These are phyloP conservation scores for Atta colombica DNA, from an alignment of 1,140 invertebrate genomes.

Conservation along the genomic window DNA sequence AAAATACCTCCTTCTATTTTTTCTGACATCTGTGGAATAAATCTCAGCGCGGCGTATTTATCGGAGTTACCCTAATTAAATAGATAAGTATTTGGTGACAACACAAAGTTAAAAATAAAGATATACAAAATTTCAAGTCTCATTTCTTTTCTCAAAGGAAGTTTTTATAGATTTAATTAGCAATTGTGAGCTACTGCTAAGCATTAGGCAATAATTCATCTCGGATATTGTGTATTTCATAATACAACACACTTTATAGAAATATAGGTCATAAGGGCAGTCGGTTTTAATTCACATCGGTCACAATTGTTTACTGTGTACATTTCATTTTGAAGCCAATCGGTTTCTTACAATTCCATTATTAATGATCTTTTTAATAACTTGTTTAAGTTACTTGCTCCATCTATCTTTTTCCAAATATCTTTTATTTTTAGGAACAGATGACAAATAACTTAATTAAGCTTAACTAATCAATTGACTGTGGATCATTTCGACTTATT, in stretches of 20 bases:
- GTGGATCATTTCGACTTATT: not conserved
- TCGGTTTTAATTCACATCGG: constrained; percentile 1
- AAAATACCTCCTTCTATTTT: too few relatives aligned
- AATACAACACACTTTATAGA: constrained; percentile 13
- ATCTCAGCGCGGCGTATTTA: too few relatives aligned
- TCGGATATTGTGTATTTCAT: not conserved
- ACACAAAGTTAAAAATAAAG: not conserved
- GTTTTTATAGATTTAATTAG: not conserved
- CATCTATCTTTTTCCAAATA: not conserved
- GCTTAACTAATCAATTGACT: not conserved
- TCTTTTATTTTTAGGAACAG: not conserved
- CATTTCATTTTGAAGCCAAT: not conserved
- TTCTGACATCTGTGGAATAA: too few relatives aligned
- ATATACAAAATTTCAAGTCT: not conserved
- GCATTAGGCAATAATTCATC: not conserved
- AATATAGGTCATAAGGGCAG: constrained; percentile 27
- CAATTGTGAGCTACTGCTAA: not conserved
- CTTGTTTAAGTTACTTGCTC: not conserved
- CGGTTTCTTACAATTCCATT: constrained; percentile 3
- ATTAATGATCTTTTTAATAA: not conserved
- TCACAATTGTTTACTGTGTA: constrained; percentile 23
- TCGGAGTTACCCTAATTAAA: not conserved
- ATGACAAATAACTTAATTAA: not conserved
- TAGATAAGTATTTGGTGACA: not conserved
- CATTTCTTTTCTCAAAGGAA: not conserved